Evolutionary conservation across 2,797 vertebrate genomes (phyloP).

Genomic region (Halcyon leucocephala): DNA sequence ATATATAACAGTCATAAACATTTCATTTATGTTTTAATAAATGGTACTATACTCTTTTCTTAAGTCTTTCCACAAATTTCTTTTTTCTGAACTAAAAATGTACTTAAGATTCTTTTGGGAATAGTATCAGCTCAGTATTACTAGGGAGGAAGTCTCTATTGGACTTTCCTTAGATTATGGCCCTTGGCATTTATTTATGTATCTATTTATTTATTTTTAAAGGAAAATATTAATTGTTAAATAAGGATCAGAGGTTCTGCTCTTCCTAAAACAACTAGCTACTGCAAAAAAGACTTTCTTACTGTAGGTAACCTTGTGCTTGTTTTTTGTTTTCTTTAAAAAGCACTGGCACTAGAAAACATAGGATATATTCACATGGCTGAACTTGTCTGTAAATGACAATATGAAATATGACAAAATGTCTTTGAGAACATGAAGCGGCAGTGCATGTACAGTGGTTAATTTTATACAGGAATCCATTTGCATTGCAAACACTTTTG

Average conservation of each 20-base stretch:
- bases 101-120: background rate
- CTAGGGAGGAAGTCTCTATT: background rate
- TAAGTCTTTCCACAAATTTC: background rate
- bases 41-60: background rate
- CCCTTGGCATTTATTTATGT: background rate
- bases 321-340: background rate
- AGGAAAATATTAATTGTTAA: background rate
- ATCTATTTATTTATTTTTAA: background rate
- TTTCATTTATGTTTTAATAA: constrained; percentile 1
- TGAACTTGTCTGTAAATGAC: constrained; percentile 7
- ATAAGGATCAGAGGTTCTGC: background rate
- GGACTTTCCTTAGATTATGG: background rate
- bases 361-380: background rate
- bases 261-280: background rate
- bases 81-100: background rate
- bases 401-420: constrained; percentile 19
- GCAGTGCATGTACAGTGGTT: background rate
- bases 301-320: background rate
- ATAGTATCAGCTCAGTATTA: background rate
- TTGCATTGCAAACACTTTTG: background rate
- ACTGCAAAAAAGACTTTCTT: background rate
- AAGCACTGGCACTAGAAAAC: background rate
- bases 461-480: constrained; percentile 10
- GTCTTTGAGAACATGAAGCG: background rate
- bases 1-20: background rate